phyloP scores from a whole-genome alignment of 2,888 invertebrate genomes.

The Athrips mouffetella region DNA sequence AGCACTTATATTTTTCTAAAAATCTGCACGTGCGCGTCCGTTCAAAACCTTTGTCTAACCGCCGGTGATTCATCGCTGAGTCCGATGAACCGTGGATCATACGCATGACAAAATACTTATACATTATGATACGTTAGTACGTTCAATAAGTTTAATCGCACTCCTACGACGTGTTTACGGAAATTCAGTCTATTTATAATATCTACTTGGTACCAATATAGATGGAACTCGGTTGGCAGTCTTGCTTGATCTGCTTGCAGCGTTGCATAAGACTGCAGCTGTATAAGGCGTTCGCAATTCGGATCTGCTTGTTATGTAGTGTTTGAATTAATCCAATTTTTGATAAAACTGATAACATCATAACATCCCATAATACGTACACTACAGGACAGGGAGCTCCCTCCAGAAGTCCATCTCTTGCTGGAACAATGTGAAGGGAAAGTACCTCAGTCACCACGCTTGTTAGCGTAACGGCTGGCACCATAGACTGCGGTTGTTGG shows the following conservation, averaged over 20 bases:
- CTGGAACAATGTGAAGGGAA: too few species aligned
- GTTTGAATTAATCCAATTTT: too few species aligned
- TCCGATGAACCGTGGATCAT: slow-evolving; percentile 35
- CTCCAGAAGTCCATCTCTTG: too few species aligned
- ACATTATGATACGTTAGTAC: slow-evolving; percentile 4
- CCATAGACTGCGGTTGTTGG: too few species aligned
- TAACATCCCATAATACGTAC: too few species aligned
- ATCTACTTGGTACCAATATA: background rate
- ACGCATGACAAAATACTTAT: slow-evolving; percentile 26
- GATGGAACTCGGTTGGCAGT: background rate
- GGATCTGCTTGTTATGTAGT: too few species aligned
- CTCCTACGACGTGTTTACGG: slow-evolving; percentile 8
- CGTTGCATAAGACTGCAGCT: background rate
- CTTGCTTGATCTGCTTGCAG: background rate
- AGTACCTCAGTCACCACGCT: too few species aligned
- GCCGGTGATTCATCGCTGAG: slow-evolving; percentile 26
- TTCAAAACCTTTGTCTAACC: slow-evolving; percentile 21
- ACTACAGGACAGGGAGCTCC: too few species aligned
- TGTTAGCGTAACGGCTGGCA: too few species aligned
- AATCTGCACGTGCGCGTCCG: slow-evolving; percentile 17
- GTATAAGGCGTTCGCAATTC: too few species aligned
- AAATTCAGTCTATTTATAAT: slow-evolving; percentile 4
- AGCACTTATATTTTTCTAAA: slow-evolving; percentile 17
- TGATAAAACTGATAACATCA: too few species aligned
- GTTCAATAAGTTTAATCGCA: slow-evolving; percentile 1